Conservation (phyloP, 2,797 vertebrate genomes). For the Amphiprion clarkii region DNA sequence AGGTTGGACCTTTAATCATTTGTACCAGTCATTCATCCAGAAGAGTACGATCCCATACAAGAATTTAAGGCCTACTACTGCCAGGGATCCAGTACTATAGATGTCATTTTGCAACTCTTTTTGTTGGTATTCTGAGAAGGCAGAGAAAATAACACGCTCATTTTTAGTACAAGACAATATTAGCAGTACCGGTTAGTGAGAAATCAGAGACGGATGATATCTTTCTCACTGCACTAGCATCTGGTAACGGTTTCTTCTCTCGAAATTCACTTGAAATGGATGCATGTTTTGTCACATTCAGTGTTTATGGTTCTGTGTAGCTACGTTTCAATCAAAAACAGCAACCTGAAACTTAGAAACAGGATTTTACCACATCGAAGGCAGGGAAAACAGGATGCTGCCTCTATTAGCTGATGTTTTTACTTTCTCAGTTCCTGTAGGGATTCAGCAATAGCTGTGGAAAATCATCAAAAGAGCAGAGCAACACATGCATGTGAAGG, state of each 20-base stretch:
- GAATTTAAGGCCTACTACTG: not conserved
- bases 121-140: too few relatives aligned
- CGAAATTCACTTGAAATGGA: not conserved
- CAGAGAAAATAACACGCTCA: not conserved
- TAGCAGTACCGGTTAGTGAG: not conserved
- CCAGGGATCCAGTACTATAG: not conserved
- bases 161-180: not conserved
- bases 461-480: conserved; percentile 80
- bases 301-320: conserved; percentile 33
- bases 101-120: too few relatives aligned
- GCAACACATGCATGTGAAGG: conserved; percentile 71
- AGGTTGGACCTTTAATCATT: not conserved
- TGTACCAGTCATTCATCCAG: not conserved
- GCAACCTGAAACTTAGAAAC: conserved; percentile 47
- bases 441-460: conserved; percentile 72
- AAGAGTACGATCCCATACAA: not conserved
- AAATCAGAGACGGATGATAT: conserved; percentile 6
- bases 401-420: conserved; percentile 72
- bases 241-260: not conserved
- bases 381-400: conserved; percentile 70
- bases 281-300: conserved; percentile 8
- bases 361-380: conserved; percentile 40
- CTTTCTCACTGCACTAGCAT: conserved; percentile 10
- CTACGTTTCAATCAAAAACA: conserved; percentile 55
- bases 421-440: conserved; percentile 77